These are phyloP conservation scores for Rousettus leschenaultii DNA, from an alignment of 2,113 vertebrate species.

Conservation along the genomic window DNA sequence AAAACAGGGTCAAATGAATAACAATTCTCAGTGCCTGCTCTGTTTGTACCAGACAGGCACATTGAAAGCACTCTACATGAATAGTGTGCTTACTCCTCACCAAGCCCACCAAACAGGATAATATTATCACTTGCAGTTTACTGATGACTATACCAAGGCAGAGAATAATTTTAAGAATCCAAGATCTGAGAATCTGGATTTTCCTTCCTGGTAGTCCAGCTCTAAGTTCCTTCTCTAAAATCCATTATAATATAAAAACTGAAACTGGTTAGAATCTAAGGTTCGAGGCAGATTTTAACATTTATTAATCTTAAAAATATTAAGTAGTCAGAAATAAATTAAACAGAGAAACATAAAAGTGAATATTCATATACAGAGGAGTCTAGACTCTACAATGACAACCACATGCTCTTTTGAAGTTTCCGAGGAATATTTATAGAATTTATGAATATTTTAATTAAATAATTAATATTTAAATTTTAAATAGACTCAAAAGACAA, in stretches of 20 bases:
- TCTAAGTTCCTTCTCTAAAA: not conserved
- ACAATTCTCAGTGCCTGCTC: not conserved
- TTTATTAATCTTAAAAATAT: not conserved
- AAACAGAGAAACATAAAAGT: not conserved
- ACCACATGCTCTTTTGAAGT: not conserved
- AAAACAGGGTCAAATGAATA: not conserved
- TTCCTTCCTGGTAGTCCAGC: not conserved
- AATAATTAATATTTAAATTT: not conserved
- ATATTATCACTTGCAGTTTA: not conserved
- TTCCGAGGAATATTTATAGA: not conserved
- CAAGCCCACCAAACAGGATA: not conserved
- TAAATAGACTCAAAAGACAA: not conserved
- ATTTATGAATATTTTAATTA: not conserved
- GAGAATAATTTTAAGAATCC: not conserved
- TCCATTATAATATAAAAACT: not conserved
- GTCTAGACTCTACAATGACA: not conserved
- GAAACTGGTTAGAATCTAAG: not conserved
- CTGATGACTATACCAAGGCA: not conserved
- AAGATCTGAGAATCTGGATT: not conserved
- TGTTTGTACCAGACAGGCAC: not conserved
- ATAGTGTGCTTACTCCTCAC: not conserved
- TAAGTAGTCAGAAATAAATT: not conserved
- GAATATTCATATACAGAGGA: not conserved
- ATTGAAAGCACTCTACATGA: not conserved
- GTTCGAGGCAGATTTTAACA: not conserved